These are phyloP conservation scores for Carettochelys insculpta DNA, from an alignment of 2,113 vertebrate species.

Conservation along the genomic window DNA sequence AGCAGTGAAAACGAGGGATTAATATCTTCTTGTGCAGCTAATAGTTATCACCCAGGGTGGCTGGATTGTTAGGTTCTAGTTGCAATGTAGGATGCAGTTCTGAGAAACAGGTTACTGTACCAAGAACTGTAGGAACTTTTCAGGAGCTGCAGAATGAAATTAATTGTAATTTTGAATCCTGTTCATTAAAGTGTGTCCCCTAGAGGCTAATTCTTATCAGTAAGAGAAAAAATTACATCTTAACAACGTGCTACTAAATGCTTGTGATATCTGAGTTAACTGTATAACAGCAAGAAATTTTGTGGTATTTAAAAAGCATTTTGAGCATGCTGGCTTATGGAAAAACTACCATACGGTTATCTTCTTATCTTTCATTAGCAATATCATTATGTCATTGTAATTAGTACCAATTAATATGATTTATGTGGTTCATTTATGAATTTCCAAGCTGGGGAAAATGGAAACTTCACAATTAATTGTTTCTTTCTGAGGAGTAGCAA, in stretches of 20 bases:
- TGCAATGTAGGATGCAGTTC: neutral
- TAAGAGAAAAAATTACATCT: neutral
- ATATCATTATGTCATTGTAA: neutral
- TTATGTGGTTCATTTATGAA: neutral
- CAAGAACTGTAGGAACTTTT: neutral
- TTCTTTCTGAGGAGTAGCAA: neutral
- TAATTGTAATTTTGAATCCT: neutral
- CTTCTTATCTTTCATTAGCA: neutral
- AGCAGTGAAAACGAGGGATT: neutral
- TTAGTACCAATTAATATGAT: neutral
- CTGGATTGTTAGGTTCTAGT: neutral
- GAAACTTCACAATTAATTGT: neutral
- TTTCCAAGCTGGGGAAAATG: neutral
- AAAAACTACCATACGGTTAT: neutral
- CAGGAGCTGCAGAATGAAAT: neutral
- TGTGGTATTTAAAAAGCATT: neutral
- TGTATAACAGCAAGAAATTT: neutral
- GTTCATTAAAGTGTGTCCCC: neutral
- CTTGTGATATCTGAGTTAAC: neutral
- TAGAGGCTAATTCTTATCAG: neutral
- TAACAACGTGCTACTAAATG: neutral
- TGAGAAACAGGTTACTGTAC: neutral
- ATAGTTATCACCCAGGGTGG: neutral
- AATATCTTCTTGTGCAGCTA: neutral
- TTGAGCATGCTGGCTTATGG: neutral